These are phyloP conservation scores for Thereva nobilitata DNA, from an alignment of 2,888 invertebrate genomes.

Conservation along the genomic window DNA sequence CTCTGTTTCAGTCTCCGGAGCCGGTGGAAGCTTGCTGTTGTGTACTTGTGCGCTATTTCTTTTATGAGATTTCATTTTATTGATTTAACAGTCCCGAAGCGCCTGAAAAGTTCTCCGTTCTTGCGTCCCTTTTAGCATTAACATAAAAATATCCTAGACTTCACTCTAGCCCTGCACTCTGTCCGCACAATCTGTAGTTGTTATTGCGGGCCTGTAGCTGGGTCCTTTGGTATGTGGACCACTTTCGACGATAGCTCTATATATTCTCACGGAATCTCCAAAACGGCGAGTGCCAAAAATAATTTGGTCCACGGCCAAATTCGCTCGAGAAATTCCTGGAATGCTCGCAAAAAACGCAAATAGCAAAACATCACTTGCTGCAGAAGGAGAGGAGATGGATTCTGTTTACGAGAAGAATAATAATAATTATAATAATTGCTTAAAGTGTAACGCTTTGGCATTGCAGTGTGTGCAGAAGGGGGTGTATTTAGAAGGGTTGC, in stretches of 20 bases:
- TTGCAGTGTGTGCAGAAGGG: no score
- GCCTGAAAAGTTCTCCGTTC: conserved; percentile 4
- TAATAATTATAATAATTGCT: no score
- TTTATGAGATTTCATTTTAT: conserved; percentile 25
- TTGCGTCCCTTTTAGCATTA: conserved; percentile 11
- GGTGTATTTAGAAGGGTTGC: no score
- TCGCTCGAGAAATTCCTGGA: not conserved
- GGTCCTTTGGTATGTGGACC: conserved; percentile 15
- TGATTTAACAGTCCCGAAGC: conserved; percentile 21
- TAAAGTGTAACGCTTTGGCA: no score
- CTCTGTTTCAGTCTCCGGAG: no score
- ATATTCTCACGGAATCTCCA: conserved; percentile 10
- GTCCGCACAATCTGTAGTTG: conserved; percentile 12
- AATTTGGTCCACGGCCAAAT: conserved; percentile 20
- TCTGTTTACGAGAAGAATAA: no score
- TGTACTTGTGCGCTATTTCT: conserved; percentile 1
- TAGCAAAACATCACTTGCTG: no score
- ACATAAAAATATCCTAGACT: conserved; percentile 5
- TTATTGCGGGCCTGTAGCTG: not conserved
- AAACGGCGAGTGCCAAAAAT: conserved; percentile 12
- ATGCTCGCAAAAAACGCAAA: no score
- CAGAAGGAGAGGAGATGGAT: no score
- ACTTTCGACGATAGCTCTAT: conserved; percentile 1
- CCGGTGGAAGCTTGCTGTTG: conserved; percentile 9
- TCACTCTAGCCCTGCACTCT: not conserved